Evolutionary conservation across 2,113 vertebrate species (phyloP).

Genomic region (Sitta europaea): DNA sequence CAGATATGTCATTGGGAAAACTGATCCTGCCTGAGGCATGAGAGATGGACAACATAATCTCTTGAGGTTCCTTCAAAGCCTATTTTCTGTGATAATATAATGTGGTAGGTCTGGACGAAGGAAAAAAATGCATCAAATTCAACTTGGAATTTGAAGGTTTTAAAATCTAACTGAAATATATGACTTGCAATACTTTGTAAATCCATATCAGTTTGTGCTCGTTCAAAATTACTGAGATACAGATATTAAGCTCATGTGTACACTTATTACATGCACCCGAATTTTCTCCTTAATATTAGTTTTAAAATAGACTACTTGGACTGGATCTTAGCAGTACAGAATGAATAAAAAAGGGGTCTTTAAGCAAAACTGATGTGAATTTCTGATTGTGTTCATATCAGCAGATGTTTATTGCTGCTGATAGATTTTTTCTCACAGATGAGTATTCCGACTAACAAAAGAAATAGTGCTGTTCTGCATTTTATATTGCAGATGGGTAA

Average conservation of each 20-base stretch:
- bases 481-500: background rate
- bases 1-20: background rate
- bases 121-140: background rate
- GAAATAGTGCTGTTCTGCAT: background rate
- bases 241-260: rapidly evolving
- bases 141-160: background rate
- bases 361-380: background rate
- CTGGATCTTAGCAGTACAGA: background rate
- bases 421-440: background rate
- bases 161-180: background rate
- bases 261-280: background rate
- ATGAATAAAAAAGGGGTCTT: background rate
- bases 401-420: background rate
- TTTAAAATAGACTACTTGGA: background rate
- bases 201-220: background rate
- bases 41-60: background rate
- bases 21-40: background rate
- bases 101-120: background rate
- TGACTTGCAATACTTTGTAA: background rate
- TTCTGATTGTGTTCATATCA: background rate
- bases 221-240: background rate
- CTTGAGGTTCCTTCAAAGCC: background rate
- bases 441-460: background rate
- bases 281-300: background rate
- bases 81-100: background rate